These are phyloP conservation scores for Aleiodes alternator DNA, from an alignment of 2,888 invertebrate genomes.

Conservation along the genomic window DNA sequence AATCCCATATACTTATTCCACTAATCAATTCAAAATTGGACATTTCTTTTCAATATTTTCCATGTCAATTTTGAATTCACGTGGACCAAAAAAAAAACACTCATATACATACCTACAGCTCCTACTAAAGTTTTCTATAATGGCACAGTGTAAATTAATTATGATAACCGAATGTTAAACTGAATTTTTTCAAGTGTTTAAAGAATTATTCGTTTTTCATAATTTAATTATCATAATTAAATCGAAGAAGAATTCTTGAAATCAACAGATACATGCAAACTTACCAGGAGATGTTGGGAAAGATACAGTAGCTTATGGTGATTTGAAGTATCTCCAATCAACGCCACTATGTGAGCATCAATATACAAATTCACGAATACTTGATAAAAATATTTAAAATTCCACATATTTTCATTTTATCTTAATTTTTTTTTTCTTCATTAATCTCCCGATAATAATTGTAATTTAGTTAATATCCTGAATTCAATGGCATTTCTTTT, in stretches of 20 bases:
- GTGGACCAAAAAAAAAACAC: slow-evolving; percentile 30
- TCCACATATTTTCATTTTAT: slow-evolving; percentile 36
- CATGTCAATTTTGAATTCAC: slow-evolving; percentile 47
- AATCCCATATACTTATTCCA: not conserved
- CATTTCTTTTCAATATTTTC: slow-evolving; percentile 37
- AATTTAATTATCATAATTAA: slow-evolving; percentile 58
- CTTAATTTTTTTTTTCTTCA: slow-evolving; percentile 35
- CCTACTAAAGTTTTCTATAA: slow-evolving; percentile 60
- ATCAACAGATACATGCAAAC: slow-evolving; percentile 71
- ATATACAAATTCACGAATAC: slow-evolving; percentile 65
- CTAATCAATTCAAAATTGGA: not conserved
- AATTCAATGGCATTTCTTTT: not conserved
- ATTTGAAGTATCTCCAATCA: slow-evolving; percentile 78
- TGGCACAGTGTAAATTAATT: slow-evolving; percentile 55
- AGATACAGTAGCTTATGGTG: slow-evolving; percentile 79
- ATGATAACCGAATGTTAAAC: slow-evolving; percentile 51
- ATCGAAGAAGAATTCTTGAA: slow-evolving; percentile 47
- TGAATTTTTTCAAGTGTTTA: not conserved
- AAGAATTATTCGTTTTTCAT: slow-evolving; percentile 42
- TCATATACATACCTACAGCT: slow-evolving; percentile 65
- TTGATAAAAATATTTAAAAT: slow-evolving; percentile 46
- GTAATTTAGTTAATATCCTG: not conserved
- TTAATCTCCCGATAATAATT: too few relatives aligned
- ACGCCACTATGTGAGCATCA: slow-evolving; percentile 75
- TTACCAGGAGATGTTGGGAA: slow-evolving; percentile 78